phyloP scores from a whole-genome alignment of 2,113 vertebrate species.

The Crypturellus undulatus region DNA sequence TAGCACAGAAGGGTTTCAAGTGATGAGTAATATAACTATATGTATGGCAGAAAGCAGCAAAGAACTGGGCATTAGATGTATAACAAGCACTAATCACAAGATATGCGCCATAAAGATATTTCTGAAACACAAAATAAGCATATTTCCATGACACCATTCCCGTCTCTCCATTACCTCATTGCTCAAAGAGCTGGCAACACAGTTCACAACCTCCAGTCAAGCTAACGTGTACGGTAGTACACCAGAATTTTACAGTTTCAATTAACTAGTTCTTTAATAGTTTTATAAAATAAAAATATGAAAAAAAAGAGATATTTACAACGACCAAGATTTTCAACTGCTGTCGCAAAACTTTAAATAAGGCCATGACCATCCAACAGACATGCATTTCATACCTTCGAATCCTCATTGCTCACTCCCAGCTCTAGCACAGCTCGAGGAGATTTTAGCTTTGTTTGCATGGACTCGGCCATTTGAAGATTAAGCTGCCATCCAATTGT shows the following conservation, averaged over 20 bases:
- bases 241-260: not conserved
- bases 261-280: not conserved
- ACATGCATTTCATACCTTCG: constrained; percentile 82
- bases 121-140: not conserved
- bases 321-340: not conserved
- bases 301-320: not conserved
- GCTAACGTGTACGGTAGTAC: not conserved
- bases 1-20: not conserved
- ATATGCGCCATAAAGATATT: not conserved
- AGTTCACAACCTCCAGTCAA: not conserved
- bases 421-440: constrained; percentile 91
- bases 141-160: not conserved
- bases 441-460: constrained; percentile 87
- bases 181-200: not conserved
- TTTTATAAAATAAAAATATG: not conserved
- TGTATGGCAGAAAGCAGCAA: not conserved
- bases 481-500: constrained; percentile 94
- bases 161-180: not conserved
- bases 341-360: not conserved
- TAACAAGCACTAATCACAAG: not conserved
- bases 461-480: constrained; percentile 93
- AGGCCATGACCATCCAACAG: not conserved
- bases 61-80: not conserved
- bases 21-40: not conserved
- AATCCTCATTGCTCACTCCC: constrained; percentile 86